Conservation (phyloP, 2,113 vertebrate genomes). For the Callaeas wilsoni region DNA sequence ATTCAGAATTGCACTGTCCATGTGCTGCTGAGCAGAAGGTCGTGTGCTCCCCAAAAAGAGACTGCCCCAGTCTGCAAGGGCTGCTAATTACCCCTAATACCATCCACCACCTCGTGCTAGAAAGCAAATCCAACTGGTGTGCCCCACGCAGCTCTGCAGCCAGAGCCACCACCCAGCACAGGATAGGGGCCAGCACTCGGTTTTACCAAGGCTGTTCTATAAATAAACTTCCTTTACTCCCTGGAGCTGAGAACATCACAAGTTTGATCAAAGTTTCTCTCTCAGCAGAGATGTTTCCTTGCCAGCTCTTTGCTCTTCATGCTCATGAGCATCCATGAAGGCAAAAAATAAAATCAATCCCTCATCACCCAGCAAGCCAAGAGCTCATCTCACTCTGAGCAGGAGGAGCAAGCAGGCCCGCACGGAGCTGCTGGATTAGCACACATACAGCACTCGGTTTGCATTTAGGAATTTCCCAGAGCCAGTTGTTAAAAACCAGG, state of each 20-base stretch:
- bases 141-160: not conserved
- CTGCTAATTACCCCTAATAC: not conserved
- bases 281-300: not conserved
- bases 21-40: not conserved
- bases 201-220: not conserved
- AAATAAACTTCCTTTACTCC: not conserved
- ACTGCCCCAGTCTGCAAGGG: not conserved
- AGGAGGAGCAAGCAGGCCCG: not conserved
- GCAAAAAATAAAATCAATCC: not conserved
- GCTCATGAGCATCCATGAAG: not conserved
- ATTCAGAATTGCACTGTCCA: fast-evolving
- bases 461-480: not conserved
- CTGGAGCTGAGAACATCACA: not conserved
- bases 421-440: not conserved
- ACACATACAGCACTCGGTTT: not conserved
- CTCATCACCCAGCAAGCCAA: not conserved
- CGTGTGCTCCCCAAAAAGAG: not conserved
- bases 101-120: not conserved
- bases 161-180: not conserved
- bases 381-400: fast-evolving
- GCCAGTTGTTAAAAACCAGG: not conserved
- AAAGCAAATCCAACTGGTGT: fast-evolving
- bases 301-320: not conserved
- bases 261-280: conserved; percentile 16
- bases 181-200: not conserved